Base-by-base conservation (phyloP, 1,140 invertebrate species). In the Acyrthosiphon pisum region DNA sequence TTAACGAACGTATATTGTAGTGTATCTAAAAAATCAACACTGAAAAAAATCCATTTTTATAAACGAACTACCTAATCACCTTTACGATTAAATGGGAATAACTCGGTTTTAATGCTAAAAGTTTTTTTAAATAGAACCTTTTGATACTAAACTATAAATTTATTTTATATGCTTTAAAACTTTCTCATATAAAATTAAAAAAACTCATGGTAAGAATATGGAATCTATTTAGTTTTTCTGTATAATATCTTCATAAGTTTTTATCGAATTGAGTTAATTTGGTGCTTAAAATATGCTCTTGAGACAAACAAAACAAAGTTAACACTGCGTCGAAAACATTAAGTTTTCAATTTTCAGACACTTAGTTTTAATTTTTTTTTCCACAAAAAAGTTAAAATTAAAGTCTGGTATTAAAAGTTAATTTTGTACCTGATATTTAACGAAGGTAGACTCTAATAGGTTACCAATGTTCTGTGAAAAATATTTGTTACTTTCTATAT, bases 161-260 rank as follows among this genome's bases (percentile, higher is more conserved):
- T 76, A 76, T 76, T n/a, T 76, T 14, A 76, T n/a, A 76, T 76
- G 14, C 60, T 76, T n/a, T 76, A 18, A 76, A 76, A 76, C 60
- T 76, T 76, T 76, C 30, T n/a, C 30, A 14, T 20, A 76, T 1
- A 76, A n/a, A 76, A 35, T n/a, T 76, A 35, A 76, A 76, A n/a
- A 76, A 76, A 53, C 50, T 53, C 50, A 23, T 53, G 6, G 50
- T 22, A 53, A n/a, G 30, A 14, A 76, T 30, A 76, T 76, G 60
- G 14, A 76, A 76, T 76, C 60, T 76, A 76, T 76, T 76, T 76
- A 76, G 60, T 76, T n/a, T 76, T 76, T 76, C 6, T 35, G 60
- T 76, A n/a, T 76, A 76, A 76, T 76, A 76, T 76, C 60, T 76
- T 76, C 60, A 76, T 76, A 76, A 76, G 60, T 76, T 76, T 76